Base-by-base conservation (phyloP, 2,113 vertebrate species). In the Colaptes auratus region DNA sequence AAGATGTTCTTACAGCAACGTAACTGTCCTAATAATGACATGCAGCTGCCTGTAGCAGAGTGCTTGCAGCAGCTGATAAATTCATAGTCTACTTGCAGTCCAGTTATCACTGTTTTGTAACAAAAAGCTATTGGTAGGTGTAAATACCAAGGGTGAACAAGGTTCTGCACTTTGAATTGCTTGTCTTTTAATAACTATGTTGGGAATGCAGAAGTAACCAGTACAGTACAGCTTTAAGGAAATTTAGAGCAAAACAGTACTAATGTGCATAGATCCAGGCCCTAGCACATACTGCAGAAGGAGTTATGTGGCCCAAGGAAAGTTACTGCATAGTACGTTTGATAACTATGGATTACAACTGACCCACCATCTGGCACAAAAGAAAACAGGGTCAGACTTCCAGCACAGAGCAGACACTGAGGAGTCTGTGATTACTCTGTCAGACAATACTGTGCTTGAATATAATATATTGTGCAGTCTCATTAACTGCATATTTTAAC, bases 31-130 rank as follows among this genome's bases (percentile, higher is more conserved):
- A 33, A 44, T 36, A 75, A 90, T 53, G 86, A 63, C 92, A 94
- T 14, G 72, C 76, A 63, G 78, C 85, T 93, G 80, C 79, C 94
- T 78, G 46, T 2, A 78, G 76, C 24, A 4, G 11, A 76, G 50
- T 66, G 80, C 81, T 74, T 88, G 82, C 73, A 94, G 83, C 72
- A 86, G 85, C 60, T 50, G 70, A 84, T 55, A 84, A 90, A 77
- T 75, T 44, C 74, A 42, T 5, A 76, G 53, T 24, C 86, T 73
- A 6, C 59, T 79, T 72, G 63, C 87, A 90, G 92, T 61, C 94
- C 88, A 58, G 39, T 53, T 82, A 73, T 78, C 70, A 61, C 73
- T 36, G n/a, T 27, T 39, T 55, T 93, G 53, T 35, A 92, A 75
- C 48, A 58, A 93, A 90, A 74, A 11, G 67, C 30, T 88, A 31